A percentile compares a stretch with the other conserved stretches of the same genome.
Conservation (phyloP, 2,113 vertebrate genomes). For the Machaerirhynchus nigripectus region DNA sequence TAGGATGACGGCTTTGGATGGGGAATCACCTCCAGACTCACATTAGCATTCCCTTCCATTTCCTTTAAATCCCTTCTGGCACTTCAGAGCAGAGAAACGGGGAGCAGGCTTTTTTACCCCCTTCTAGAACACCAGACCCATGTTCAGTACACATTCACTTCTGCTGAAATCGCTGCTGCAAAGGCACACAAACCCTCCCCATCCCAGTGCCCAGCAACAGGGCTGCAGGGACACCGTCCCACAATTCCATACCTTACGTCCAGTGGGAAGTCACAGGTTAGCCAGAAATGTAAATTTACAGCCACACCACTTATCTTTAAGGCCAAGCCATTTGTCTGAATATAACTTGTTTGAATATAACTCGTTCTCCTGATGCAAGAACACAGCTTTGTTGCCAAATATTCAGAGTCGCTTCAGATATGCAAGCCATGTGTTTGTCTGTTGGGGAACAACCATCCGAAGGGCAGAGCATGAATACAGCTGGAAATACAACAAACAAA, state of each 20-base stretch:
- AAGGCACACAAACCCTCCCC: background rate
- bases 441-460: background rate
- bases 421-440: background rate
- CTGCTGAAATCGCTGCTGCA: background rate
- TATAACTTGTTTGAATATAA: background rate
- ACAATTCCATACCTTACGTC: fast-evolving
- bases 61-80: background rate
- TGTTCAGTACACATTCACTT: fast-evolving
- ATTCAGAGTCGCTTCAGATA: background rate
- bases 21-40: background rate
- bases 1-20: background rate
- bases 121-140: background rate
- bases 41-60: background rate
- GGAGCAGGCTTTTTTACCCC: background rate
- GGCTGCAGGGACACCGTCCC: background rate
- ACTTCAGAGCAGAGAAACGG: background rate
- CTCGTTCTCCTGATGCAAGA: background rate
- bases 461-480: background rate
- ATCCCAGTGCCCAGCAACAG: background rate
- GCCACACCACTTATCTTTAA: background rate
- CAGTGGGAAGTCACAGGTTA: background rate
- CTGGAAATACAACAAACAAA: background rate
- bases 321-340: background rate
- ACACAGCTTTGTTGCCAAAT: background rate
- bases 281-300: background rate